Evolutionary conservation across 1,140 invertebrate genomes (phyloP).

Genomic region (Sinonovacula constricta): DNA sequence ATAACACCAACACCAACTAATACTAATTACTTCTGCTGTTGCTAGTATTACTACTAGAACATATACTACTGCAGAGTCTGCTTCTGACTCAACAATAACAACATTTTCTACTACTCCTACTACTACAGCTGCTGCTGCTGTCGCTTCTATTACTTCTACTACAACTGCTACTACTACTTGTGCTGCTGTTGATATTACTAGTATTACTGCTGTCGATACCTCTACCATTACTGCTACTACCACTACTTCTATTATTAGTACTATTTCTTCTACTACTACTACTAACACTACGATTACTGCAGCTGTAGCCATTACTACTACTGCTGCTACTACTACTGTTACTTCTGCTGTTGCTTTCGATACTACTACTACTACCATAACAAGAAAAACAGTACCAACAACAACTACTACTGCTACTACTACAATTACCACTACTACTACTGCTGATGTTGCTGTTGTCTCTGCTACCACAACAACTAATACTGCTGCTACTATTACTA

Average conservation of each 20-base stretch:
- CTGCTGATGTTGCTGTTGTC: constrained; percentile 1
- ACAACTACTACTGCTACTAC: constrained; percentile 1
- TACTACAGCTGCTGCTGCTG: constrained; percentile 1
- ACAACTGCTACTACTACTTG: too few relatives aligned
- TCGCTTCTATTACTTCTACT: too few relatives aligned
- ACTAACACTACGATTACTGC: too few relatives aligned
- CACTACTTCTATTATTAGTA: too few relatives aligned
- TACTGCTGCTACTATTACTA: constrained; percentile 4
- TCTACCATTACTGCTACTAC: background rate
- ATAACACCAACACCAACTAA: too few relatives aligned
- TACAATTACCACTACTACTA: background rate
- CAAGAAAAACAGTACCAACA: background rate
- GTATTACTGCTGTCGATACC: background rate
- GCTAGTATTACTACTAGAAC: too few relatives aligned
- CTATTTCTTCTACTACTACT: too few relatives aligned
- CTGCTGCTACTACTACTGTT: too few relatives aligned
- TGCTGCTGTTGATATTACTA: too few relatives aligned
- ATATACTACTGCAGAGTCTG: background rate
- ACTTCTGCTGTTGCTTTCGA: too few relatives aligned
- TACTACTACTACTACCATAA: constrained; percentile 1
- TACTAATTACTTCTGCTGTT: too few relatives aligned
- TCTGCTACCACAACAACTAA: background rate
- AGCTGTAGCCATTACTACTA: too few relatives aligned
- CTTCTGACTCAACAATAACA: background rate
- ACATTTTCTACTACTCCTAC: background rate